Conservation (phyloP, 2,113 vertebrate genomes). For the Menura novaehollandiae region DNA sequence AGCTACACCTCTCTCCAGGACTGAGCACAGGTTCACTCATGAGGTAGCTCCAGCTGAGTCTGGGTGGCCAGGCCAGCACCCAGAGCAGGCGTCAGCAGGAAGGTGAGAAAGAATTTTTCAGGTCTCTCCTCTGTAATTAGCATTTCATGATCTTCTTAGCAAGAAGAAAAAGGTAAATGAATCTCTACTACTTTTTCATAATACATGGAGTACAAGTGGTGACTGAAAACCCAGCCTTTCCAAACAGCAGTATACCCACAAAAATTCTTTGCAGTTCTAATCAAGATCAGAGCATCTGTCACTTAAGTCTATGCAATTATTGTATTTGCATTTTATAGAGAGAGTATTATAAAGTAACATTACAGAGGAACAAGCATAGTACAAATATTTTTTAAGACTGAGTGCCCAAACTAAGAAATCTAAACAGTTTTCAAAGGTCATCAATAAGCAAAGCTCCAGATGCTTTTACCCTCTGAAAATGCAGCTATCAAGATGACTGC, state of each 20-base stretch:
- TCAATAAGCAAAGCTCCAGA: background rate
- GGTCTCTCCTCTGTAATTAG: background rate
- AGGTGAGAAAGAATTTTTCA: background rate
- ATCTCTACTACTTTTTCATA: background rate
- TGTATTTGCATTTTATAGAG: background rate
- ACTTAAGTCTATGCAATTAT: background rate
- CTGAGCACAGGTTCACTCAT: background rate
- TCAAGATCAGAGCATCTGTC: background rate
- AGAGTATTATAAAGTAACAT: background rate
- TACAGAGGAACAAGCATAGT: background rate
- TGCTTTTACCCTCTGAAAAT: background rate
- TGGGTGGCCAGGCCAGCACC: background rate
- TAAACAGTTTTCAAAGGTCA: background rate
- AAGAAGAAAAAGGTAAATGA: background rate
- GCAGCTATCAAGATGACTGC: background rate
- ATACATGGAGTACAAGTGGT: background rate
- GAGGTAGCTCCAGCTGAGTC: background rate
- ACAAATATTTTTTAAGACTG: background rate
- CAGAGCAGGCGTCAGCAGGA: background rate
- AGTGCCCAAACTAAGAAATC: background rate
- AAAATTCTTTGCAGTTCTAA: background rate
- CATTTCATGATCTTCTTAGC: background rate
- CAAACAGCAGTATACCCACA: background rate
- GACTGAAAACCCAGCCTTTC: background rate
- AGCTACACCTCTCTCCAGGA: background rate